Percentiles rank a stretch among this genome's conserved stretches.
Conservation (phyloP, 2,113 vertebrate species). For the Vidua macroura region DNA sequence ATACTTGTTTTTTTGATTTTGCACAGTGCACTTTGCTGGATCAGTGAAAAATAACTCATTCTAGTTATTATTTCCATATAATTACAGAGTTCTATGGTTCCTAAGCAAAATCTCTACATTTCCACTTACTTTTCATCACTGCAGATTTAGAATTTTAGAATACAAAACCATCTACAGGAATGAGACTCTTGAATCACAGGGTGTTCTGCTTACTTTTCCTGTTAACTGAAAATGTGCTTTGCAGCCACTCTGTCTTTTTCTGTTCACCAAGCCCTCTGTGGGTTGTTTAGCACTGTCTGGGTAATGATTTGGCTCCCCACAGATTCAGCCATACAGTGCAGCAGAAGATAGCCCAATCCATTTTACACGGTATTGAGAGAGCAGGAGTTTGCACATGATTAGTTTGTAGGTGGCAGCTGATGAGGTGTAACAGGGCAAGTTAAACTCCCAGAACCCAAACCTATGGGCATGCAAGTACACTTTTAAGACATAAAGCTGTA, state of each 20-base stretch:
- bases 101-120: background rate
- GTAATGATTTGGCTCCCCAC: background rate
- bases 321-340: background rate
- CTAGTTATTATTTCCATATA: background rate
- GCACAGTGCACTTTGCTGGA: background rate
- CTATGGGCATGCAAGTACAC: fast-evolving
- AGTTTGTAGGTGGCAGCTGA: background rate
- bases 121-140: background rate
- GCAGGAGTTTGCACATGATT: background rate
- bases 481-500: background rate
- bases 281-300: background rate
- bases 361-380: background rate
- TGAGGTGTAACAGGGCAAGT: background rate
- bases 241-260: background rate
- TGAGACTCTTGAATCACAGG: background rate
- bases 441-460: background rate
- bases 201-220: background rate
- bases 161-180: background rate
- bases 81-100: background rate
- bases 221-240: background rate
- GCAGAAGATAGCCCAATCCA: background rate
- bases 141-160: background rate
- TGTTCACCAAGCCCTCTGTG: background rate
- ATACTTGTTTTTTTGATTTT: background rate
- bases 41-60: background rate